These are phyloP conservation scores for Propithecus coquereli DNA, from an alignment of 2,113 vertebrate genomes.

Conservation along the genomic window DNA sequence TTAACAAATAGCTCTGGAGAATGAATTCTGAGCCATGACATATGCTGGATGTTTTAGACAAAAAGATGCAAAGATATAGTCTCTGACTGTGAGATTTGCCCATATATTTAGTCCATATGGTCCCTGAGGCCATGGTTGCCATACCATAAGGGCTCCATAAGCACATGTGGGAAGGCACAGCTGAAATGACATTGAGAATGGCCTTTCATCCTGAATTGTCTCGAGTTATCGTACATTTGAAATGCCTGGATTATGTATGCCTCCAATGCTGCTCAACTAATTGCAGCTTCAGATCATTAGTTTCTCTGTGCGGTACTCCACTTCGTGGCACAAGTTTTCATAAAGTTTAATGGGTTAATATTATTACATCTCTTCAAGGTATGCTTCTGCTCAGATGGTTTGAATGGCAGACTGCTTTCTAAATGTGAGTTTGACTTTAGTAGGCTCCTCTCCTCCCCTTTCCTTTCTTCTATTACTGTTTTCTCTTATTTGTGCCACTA, in stretches of 20 bases:
- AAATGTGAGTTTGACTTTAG: neutral
- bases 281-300: neutral
- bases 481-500: neutral
- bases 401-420: neutral
- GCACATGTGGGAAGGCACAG: neutral
- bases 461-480: neutral
- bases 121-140: neutral
- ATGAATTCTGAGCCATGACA: neutral
- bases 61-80: neutral
- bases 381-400: neutral
- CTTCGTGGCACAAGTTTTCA: neutral
- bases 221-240: neutral
- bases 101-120: neutral
- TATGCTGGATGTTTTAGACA: neutral
- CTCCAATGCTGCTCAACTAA: neutral
- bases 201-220: neutral
- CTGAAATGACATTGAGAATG: neutral
- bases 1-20: slow-evolving; percentile 5
- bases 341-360: neutral
- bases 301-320: neutral
- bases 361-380: neutral
- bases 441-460: neutral
- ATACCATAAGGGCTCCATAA: neutral
- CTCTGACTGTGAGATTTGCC: neutral
- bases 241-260: neutral